Evolutionary conservation across 2,797 vertebrate species (phyloP).

Genomic region (Phoxinus dragarum): DNA sequence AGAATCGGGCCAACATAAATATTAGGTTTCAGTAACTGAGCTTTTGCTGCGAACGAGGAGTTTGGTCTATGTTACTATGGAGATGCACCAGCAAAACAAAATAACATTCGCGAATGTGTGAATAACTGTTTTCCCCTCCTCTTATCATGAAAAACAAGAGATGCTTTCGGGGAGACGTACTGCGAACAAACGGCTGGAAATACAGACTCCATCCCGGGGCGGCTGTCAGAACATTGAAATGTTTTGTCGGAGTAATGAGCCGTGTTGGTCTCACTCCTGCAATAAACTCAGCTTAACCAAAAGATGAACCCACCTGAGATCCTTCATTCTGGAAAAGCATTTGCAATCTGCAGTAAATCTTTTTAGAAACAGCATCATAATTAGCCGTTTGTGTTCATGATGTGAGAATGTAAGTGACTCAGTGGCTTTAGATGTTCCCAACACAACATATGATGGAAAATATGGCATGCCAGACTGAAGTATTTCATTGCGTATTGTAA

Average conservation of each 20-base stretch:
- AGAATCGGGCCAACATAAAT: conserved; percentile 45
- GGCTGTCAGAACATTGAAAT: conserved; percentile 38
- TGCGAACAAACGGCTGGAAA: conserved; percentile 8
- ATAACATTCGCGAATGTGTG: conserved; percentile 9
- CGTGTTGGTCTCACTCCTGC: conserved; percentile 27
- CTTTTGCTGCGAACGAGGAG: conserved; percentile 12
- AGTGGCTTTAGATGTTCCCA: background rate
- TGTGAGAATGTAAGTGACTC: conserved; percentile 13
- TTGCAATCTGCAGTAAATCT: conserved; percentile 24
- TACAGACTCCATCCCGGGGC: conserved; percentile 1
- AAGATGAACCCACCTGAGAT: conserved; percentile 37
- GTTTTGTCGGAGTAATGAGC: conserved; percentile 47
- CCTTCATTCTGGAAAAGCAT: conserved; percentile 29
- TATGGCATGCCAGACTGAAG: background rate
- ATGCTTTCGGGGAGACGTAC: conserved; percentile 22
- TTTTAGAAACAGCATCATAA: background rate
- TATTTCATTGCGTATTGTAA: conserved; percentile 29
- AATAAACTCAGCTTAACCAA: conserved; percentile 33
- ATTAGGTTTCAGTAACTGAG: conserved; percentile 32
- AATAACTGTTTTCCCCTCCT: conserved; percentile 28
- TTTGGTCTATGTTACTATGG: conserved; percentile 37
- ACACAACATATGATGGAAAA: conserved; percentile 6
- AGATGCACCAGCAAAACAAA: conserved; percentile 41
- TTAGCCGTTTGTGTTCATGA: background rate
- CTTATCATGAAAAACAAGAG: conserved; percentile 45